phyloP scores from a whole-genome alignment of 2,888 invertebrate species.

The Phortica okadai region DNA sequence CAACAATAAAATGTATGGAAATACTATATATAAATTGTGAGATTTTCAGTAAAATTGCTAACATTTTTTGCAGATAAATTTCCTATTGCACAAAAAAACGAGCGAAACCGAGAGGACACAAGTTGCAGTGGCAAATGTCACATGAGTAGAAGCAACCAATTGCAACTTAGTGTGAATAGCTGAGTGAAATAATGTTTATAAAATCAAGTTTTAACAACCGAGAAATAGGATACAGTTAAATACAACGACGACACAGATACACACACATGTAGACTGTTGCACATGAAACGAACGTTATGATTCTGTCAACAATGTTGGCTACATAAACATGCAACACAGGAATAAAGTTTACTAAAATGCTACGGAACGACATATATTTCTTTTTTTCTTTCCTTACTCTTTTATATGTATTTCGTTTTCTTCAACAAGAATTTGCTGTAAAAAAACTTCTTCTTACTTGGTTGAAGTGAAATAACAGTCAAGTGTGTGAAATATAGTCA shows the following conservation, averaged over 20 bases:
- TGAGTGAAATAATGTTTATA: constrained; percentile 44
- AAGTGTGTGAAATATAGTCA: no score
- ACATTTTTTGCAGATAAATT: neutral
- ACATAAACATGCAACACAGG: constrained; percentile 46
- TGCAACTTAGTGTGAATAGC: constrained; percentile 22
- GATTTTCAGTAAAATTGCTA: neutral
- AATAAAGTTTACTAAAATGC: neutral
- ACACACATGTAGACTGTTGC: constrained; percentile 18
- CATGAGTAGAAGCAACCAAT: neutral
- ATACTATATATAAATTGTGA: neutral
- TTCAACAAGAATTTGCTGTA: no score
- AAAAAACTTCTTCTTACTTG: no score
- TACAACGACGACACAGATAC: neutral
- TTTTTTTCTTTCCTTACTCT: neutral
- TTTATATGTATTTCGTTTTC: neutral
- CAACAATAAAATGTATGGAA: neutral
- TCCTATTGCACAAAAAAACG: neutral
- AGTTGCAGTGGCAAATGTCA: neutral
- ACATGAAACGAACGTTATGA: constrained; percentile 41
- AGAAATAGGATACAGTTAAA: constrained; percentile 53
- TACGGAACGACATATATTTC: no score
- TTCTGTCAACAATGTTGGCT: constrained; percentile 62
- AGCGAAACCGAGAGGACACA: neutral
- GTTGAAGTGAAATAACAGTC: no score
- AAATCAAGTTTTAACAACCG: constrained; percentile 50